Conservation (phyloP, 2,113 vertebrate species). For the Maylandia zebra region DNA sequence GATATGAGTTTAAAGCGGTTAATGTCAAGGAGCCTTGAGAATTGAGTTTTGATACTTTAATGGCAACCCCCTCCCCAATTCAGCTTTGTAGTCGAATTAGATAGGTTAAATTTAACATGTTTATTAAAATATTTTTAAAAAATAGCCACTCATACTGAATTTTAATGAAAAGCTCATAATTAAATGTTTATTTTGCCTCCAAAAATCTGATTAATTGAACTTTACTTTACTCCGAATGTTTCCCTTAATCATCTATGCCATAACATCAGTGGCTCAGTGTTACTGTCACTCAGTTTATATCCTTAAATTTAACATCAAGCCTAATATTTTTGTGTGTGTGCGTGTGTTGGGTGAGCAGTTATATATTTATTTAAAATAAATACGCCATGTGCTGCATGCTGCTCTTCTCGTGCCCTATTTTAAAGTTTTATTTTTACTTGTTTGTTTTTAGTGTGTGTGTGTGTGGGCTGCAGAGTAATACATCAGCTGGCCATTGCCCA, state of each 20-base stretch:
- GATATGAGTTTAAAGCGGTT: neutral
- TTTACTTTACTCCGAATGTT: neutral
- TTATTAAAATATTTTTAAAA: neutral
- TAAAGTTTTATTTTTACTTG: neutral
- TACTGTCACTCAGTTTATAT: neutral
- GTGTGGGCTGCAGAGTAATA: neutral
- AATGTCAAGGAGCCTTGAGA: neutral
- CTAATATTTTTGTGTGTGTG: neutral
- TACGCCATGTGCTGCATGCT: neutral
- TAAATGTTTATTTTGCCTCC: neutral
- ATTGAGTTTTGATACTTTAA: no score
- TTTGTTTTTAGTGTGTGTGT: neutral
- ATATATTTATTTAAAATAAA: neutral
- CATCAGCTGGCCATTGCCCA: neutral
- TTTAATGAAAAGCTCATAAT: neutral
- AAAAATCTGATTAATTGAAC: neutral
- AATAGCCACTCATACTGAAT: neutral
- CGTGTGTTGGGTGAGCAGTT: neutral
- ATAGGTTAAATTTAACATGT: neutral
- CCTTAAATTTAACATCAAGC: neutral
- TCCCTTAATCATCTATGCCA: neutral
- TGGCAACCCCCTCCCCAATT: no score
- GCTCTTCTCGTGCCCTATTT: neutral
- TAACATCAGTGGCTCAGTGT: neutral
- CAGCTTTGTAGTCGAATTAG: neutral